A percentile compares a stretch with the other conserved stretches of the same genome.
phyloP scores from a whole-genome alignment of 2,888 invertebrate genomes.

The Monoplex corrugatus region DNA sequence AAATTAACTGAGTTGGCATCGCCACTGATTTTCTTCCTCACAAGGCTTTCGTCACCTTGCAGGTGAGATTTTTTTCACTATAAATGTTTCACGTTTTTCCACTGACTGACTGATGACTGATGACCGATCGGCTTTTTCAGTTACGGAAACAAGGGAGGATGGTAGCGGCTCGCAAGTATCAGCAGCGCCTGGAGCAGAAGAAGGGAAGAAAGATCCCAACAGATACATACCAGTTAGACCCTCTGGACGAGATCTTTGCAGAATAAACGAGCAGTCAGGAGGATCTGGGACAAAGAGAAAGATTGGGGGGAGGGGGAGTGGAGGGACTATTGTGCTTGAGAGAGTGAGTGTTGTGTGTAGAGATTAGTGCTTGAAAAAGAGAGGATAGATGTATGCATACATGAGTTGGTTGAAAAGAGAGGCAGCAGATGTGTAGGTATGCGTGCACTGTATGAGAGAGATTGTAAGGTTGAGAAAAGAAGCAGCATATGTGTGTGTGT shows the following conservation, averaged over 20 bases:
- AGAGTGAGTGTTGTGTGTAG: too few species aligned
- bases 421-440: too few species aligned
- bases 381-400: too few species aligned
- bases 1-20: background rate
- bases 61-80: background rate
- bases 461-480: too few species aligned
- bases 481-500: too few species aligned
- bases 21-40: background rate
- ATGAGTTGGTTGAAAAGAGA: too few species aligned
- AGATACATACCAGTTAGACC: slow-evolving; percentile 86
- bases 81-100: background rate
- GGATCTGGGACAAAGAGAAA: too few species aligned
- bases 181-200: slow-evolving; percentile 91
- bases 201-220: slow-evolving; percentile 87
- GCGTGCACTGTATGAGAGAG: too few species aligned
- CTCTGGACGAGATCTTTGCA: slow-evolving; percentile 81
- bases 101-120: background rate
- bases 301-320: too few species aligned
- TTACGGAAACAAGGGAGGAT: slow-evolving; percentile 87
- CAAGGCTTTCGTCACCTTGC: background rate
- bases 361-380: too few species aligned
- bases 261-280: too few species aligned
- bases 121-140: slow-evolving; percentile 79
- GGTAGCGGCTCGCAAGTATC: slow-evolving; percentile 88
- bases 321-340: too few species aligned